Conservation (phyloP, 2,113 vertebrate species). For the Myanophis thanlyinensis region DNA sequence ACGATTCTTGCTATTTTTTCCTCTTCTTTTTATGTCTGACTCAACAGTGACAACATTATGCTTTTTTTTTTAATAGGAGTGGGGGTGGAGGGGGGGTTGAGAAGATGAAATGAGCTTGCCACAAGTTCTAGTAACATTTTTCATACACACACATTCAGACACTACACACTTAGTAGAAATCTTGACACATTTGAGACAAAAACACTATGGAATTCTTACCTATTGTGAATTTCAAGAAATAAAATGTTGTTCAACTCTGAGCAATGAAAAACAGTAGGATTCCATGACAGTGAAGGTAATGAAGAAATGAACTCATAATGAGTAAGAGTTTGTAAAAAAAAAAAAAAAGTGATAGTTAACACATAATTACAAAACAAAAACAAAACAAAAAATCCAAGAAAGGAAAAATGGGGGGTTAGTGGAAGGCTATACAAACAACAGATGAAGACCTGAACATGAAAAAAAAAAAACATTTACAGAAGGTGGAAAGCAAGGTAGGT, state of each 20-base stretch:
- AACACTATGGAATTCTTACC: background rate
- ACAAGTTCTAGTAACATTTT: background rate
- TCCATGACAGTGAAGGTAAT: background rate
- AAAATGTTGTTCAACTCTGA: background rate
- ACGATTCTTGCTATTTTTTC: constrained; percentile 16
- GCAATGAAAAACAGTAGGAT: background rate
- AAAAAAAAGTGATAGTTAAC: background rate
- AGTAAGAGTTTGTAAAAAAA: background rate
- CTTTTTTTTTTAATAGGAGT: too few relatives aligned
- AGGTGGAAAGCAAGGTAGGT: background rate
- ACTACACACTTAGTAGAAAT: background rate
- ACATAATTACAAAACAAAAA: background rate
- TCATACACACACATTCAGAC: background rate
- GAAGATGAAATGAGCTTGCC: background rate
- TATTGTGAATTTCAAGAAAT: background rate
- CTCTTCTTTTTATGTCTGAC: constrained; percentile 41
- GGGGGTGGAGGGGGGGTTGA: background rate
- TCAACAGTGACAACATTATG: background rate
- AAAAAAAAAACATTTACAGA: background rate
- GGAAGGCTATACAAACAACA: background rate
- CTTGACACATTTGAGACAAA: background rate
- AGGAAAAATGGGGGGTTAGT: background rate
- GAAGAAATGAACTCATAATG: background rate
- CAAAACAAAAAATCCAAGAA: background rate
- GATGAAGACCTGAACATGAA: background rate